Percentiles rank a stretch among this genome's conserved stretches.
Evolutionary conservation across 2,888 invertebrate species (phyloP).

Genomic region (Heliconius sara): DNA sequence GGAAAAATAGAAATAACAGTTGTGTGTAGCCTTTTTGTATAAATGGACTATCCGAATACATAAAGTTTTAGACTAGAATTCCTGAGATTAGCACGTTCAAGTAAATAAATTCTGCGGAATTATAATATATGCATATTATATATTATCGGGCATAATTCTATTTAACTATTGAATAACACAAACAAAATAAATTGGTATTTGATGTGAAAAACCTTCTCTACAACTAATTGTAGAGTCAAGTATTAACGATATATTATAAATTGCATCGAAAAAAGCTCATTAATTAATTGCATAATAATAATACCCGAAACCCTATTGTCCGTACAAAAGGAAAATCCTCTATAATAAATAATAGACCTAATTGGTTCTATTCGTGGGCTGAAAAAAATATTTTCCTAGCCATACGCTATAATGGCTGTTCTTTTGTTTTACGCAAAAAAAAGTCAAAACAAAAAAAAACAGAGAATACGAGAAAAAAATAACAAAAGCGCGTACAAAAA

Average conservation of each 20-base stretch:
- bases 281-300: slow-evolving; percentile 29
- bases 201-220: slow-evolving; percentile 5
- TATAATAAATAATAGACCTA: slow-evolving; percentile 38
- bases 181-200: slow-evolving; percentile 2
- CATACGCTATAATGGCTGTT: slow-evolving; percentile 40
- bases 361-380: slow-evolving; percentile 37
- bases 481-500: slow-evolving; percentile 41
- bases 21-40: not conserved
- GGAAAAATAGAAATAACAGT: not conserved
- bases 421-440: slow-evolving; percentile 35
- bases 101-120: too few relatives aligned
- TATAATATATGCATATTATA: not conserved
- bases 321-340: slow-evolving; percentile 38
- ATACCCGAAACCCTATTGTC: slow-evolving; percentile 32
- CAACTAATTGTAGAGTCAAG: slow-evolving; percentile 20
- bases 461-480: slow-evolving; percentile 36
- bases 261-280: slow-evolving; percentile 23
- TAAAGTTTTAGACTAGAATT: too few relatives aligned
- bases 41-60: not conserved
- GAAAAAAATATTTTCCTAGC: slow-evolving; percentile 39
- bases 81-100: not conserved
- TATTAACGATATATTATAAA: slow-evolving; percentile 18
- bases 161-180: not conserved
- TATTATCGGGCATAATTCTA: not conserved
- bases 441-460: slow-evolving; percentile 29